These are phyloP conservation scores for Cabera pusaria DNA, from an alignment of 2,888 invertebrate genomes.

Conservation along the genomic window DNA sequence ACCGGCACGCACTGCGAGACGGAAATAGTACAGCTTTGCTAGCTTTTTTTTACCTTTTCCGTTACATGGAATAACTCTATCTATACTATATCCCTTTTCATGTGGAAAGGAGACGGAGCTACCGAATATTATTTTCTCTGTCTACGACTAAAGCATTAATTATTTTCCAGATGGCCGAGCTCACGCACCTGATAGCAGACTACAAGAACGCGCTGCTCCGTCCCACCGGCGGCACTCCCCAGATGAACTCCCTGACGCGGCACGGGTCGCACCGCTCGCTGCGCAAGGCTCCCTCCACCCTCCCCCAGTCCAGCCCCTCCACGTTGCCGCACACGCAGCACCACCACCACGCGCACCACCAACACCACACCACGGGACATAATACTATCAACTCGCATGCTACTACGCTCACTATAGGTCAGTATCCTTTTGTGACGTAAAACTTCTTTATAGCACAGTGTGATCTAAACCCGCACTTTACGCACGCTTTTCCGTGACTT, in stretches of 20 bases:
- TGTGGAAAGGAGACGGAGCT: too few species aligned
- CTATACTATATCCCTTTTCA: too few species aligned
- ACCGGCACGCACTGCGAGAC: too few species aligned
- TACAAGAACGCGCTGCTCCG: constrained; percentile 95
- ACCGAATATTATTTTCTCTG: too few species aligned
- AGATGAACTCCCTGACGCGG: constrained; percentile 90
- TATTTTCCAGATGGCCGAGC: constrained; percentile 89
- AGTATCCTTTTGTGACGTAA: constrained; percentile 3
- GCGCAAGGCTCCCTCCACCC: constrained; percentile 61
- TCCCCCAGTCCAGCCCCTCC: constrained; percentile 73
- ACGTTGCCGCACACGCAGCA: constrained; percentile 64
- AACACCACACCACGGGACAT: constrained; percentile 73
- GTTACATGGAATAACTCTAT: too few species aligned
- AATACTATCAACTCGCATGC: constrained; percentile 85
- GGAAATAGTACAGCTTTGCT: too few species aligned
- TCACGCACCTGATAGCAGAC: constrained; percentile 95
- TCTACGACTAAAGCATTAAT: too few species aligned
- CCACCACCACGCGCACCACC: constrained; percentile 49
- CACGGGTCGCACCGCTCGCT: constrained; percentile 87
- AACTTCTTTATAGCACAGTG: too few species aligned
- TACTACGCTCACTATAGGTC: constrained; percentile 63
- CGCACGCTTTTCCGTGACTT: too few species aligned
- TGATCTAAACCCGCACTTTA: too few species aligned
- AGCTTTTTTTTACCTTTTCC: too few species aligned
- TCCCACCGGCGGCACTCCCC: constrained; percentile 89